phyloP scores from a whole-genome alignment of 2,888 invertebrate species.

The Phaedon cochleariae region DNA sequence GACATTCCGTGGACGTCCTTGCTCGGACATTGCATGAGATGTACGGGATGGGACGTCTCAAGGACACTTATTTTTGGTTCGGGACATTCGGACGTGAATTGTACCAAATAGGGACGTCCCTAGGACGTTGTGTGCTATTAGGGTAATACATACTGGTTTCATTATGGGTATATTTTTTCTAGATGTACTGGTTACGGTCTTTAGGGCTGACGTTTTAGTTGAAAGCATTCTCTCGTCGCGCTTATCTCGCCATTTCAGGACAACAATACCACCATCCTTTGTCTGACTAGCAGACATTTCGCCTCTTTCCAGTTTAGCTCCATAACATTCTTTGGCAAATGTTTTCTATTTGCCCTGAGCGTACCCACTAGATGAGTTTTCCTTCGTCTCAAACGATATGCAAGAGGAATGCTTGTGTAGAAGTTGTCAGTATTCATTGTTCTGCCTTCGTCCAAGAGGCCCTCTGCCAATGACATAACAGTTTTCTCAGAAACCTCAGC shows the following conservation, averaged over 20 bases:
- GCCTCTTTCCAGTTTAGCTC: constrained; percentile 27
- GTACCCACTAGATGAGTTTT: constrained; percentile 41
- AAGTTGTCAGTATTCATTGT: constrained; percentile 34
- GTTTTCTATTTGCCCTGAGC: constrained; percentile 28
- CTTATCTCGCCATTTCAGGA: constrained; percentile 27
- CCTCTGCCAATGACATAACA: constrained; percentile 22
- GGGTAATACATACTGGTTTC: constrained; percentile 25
- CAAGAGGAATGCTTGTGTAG: constrained; percentile 38
- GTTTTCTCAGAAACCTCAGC: constrained; percentile 22
- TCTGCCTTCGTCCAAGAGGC: constrained; percentile 24
- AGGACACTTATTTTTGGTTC: too few relatives aligned
- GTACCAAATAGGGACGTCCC: too few relatives aligned
- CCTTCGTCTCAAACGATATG: constrained; percentile 30
- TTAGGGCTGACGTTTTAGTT: constrained; percentile 25
- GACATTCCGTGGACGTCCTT: too few relatives aligned
- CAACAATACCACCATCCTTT: constrained; percentile 23
- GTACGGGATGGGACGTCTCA: too few relatives aligned
- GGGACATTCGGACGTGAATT: too few relatives aligned
- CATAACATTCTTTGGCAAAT: constrained; percentile 28
- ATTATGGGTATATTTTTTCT: constrained; percentile 24
- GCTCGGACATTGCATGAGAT: too few relatives aligned
- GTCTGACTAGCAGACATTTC: constrained; percentile 26
- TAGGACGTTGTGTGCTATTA: too few relatives aligned
- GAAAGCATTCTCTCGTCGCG: constrained; percentile 28
- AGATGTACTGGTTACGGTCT: constrained; percentile 12